Evolutionary conservation across 2,888 invertebrate genomes (phyloP), one percentile per base, ranked within the genome.

Genomic region (Sphaerophoria rueppellii): DNA sequence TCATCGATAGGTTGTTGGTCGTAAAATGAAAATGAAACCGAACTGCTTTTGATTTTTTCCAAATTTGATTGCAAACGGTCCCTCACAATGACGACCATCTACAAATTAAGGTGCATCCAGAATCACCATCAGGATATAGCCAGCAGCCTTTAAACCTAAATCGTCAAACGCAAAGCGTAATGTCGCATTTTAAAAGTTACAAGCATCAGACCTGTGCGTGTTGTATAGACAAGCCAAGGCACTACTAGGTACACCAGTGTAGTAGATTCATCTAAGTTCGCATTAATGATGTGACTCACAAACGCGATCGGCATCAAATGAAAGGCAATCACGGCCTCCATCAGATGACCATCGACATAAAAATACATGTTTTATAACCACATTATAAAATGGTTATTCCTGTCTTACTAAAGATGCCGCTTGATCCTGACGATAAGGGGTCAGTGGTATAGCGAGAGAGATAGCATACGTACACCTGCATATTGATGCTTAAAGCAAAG

Each of bases 341-440:
- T 85, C 85, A 81, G 85, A 85, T 85, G 85, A 73, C 79, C 87
- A 78, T 77, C 81, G 85, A 86, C 87, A 87, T 87, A 87, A 87
- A 87, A 86, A 87, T 82, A 82, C 85, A 63, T 87, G 87, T 87
- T 87, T 87, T 87, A 87, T 87, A 77, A 74, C 71, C 82, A 82
- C 87, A 87, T 77, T 86, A 85, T 85, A 85, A 85, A 85, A 85
- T 85, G 85, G 85, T 85, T 81, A 85, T 85, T 81, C 60, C 46
- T 70, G 70, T 81, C 76, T 24, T 24, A 24, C 69, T 70, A 77
- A 81, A 85, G 85, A 85, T 85, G 80, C 81, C 85, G 85, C 81
- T 76, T 46, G 81, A 81, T 81, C 63, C 35, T 12, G 32, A 72
- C 76, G 85, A 85, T 85, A 76, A 43, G 40, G 55, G 70, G 34